Evolutionary conservation across 2,888 invertebrate genomes (phyloP), one percentile per base, ranked within the genome.

Genomic region (Lagria hirta): DNA sequence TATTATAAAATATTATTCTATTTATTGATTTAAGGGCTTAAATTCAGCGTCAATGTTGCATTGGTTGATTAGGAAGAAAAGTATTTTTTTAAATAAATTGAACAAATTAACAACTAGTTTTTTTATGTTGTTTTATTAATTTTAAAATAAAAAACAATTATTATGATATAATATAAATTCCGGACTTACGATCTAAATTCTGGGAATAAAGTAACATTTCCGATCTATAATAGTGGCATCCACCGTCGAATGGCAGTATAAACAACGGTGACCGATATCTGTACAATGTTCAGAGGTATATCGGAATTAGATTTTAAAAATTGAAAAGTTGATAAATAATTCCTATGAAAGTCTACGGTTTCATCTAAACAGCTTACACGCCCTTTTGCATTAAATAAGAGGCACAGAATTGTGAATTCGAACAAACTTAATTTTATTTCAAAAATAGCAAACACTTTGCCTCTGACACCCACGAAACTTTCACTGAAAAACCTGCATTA

Each of bases 251-350:
- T 27, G 18, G 34, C 26, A 26, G 28, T 37, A 38, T 33, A 37
- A 40, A 45, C 45, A 45, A 45, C 35, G 20, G 45, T 45, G 30
- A 29, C 40, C 40, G 34, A 45, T 45, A 38, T 40, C 35, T 13
- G 29, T 37, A 32, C 33, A 15, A 43, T 13, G 29, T 37, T 41
- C 33, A 15, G 41, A 20, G 32, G 16, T 34, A 41, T 47, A 47
- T 47, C 47, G 42, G 34, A 38, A 43, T 47, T 37, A 37, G 43
- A 43, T 47, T 47, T 47, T 43, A 47, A 47, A 47, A 47, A 47
- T 47, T 47, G 43, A 47, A 47, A 47, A 27, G 27, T 18, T 34
- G 18, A 42, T 47, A 47, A 47, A 47, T 47, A 47, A 47, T 47
- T 47, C 47, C 20, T 16, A 37, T 20, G 33, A 15, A 43, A 34